Conservation (phyloP, 2,797 vertebrate species). For the Vultur gryphus region DNA sequence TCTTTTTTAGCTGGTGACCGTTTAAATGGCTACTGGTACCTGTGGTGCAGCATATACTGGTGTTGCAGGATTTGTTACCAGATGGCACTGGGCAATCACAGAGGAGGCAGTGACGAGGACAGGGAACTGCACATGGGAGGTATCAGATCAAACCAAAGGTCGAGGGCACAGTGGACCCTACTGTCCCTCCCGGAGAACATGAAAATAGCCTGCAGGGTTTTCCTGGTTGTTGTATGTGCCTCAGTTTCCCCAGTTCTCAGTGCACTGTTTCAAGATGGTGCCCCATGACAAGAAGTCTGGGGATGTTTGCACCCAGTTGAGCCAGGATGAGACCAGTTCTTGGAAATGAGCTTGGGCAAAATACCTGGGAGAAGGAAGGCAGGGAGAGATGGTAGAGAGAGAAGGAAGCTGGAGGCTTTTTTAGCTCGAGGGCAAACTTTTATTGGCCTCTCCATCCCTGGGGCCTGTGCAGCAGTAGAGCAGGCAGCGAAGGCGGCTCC, state of each 20-base stretch:
- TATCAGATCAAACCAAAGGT: background rate
- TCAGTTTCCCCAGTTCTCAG: background rate
- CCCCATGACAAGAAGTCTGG: background rate
- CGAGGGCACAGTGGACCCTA: no score
- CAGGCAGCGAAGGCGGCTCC: background rate
- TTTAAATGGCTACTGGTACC: background rate
- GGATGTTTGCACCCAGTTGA: background rate
- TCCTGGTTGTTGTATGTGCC: background rate
- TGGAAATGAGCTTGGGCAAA: background rate
- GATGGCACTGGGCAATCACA: background rate
- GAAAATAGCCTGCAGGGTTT: background rate
- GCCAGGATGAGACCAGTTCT: background rate
- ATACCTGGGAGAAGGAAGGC: background rate
- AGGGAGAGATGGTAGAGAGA: background rate
- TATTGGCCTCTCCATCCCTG: background rate
- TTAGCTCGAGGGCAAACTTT: background rate
- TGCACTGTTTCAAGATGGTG: fast-evolving
- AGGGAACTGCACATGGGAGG: background rate
- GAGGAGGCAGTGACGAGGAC: background rate
- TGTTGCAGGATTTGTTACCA: background rate
- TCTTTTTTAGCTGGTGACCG: background rate
- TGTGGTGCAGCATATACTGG: background rate
- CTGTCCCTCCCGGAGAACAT: background rate
- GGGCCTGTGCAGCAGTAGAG: background rate
- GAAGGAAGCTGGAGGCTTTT: background rate